phyloP scores from a whole-genome alignment of 2,113 vertebrate species.

The Tenebrosternarchus preto region DNA sequence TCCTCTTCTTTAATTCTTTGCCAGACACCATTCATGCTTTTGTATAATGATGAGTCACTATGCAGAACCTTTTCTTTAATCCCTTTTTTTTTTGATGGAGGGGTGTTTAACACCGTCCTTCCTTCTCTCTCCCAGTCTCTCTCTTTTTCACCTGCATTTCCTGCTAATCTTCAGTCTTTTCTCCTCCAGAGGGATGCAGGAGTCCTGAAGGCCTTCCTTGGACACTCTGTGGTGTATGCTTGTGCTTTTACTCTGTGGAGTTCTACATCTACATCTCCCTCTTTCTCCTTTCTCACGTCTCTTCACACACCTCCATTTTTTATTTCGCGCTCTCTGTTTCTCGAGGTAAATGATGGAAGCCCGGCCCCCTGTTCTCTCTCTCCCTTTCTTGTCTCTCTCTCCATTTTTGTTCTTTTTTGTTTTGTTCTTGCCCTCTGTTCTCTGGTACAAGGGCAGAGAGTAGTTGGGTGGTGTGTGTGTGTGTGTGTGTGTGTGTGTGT shows the following conservation, averaged over 20 bases:
- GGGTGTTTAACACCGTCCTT: constrained; percentile 20
- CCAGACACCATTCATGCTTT: constrained; percentile 18
- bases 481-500: too few relatives aligned
- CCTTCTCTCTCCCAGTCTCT: constrained; percentile 2
- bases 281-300: constrained; percentile 7
- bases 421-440: background rate
- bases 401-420: background rate
- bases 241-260: constrained; percentile 2
- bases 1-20: constrained; percentile 30
- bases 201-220: constrained; percentile 21
- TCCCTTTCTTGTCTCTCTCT: background rate
- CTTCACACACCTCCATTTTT: background rate
- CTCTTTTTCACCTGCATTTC: background rate
- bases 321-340: background rate
- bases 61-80: background rate
- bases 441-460: constrained; percentile 19
- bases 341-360: too few relatives aligned
- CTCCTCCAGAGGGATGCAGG: background rate
- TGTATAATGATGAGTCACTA: constrained; percentile 40
- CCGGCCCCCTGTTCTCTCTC: too few relatives aligned
- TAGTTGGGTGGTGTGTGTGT: background rate
- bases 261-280: background rate
- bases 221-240: background rate
- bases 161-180: background rate
- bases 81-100: background rate